Evolutionary conservation across 2,113 vertebrate species (phyloP).

Genomic region (Tapirus terrestris): DNA sequence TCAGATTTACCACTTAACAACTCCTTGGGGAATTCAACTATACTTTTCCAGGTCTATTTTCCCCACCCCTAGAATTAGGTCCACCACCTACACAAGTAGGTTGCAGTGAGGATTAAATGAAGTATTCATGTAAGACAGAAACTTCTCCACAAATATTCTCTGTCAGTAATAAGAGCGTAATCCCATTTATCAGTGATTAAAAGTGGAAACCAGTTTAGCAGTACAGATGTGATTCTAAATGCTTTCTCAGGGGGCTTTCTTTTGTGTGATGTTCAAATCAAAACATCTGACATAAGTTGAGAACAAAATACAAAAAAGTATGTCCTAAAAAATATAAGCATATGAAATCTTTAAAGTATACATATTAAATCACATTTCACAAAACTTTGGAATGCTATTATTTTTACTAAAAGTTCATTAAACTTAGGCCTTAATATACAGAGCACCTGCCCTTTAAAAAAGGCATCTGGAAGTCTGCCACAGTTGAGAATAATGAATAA

Average conservation of each 20-base stretch:
- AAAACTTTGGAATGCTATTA: background rate
- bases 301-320: constrained; percentile 20
- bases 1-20: background rate
- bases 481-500: constrained; percentile 23
- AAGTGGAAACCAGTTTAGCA: background rate
- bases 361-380: constrained; percentile 16
- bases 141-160: background rate
- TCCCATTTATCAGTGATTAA: background rate
- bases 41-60: background rate
- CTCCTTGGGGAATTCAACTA: background rate
- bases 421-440: background rate
- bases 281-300: constrained; percentile 1
- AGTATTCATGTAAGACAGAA: background rate
- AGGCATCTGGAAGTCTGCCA: background rate
- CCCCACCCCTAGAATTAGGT: background rate
- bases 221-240: constrained; percentile 2
- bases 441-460: constrained; percentile 33
- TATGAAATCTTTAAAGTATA: constrained; percentile 25
- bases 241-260: background rate
- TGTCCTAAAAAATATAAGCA: constrained; percentile 13
- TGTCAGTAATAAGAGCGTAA: constrained; percentile 9
- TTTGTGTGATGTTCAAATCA: background rate
- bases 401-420: constrained; percentile 46
- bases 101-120: background rate
- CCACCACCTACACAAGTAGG: background rate